phyloP scores from a whole-genome alignment of 2,888 invertebrate species.

The Andrena haemorrhoa region DNA sequence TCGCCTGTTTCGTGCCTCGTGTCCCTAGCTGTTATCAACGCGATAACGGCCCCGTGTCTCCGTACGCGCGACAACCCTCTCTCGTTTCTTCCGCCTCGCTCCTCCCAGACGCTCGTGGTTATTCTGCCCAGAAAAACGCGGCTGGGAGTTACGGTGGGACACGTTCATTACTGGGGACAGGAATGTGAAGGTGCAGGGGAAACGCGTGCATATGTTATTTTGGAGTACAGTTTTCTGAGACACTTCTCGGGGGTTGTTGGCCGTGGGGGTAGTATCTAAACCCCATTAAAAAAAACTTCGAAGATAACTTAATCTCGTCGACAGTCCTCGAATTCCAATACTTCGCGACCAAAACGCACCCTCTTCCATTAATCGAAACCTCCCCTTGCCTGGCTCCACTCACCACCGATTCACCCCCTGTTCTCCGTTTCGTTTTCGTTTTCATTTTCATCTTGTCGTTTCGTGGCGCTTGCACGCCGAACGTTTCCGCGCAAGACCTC shows the following conservation, averaged over 20 bases:
- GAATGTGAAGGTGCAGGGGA: background rate
- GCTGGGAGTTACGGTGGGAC: slow-evolving; percentile 21
- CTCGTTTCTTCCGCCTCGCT: slow-evolving; percentile 4
- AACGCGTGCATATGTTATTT: background rate
- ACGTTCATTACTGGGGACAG: slow-evolving; percentile 25
- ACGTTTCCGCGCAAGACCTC: slow-evolving; percentile 26
- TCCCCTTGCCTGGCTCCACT: background rate
- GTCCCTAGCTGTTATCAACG: slow-evolving; percentile 56
- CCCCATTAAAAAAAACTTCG: too few relatives aligned
- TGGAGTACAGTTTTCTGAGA: background rate
- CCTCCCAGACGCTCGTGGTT: slow-evolving; percentile 15
- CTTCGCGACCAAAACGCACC: too few relatives aligned
- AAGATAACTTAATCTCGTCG: too few relatives aligned
- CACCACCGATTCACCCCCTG: background rate
- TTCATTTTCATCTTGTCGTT: slow-evolving; percentile 1
- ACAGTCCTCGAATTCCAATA: too few relatives aligned
- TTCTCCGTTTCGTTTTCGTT: slow-evolving; percentile 27
- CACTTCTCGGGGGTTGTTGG: background rate
- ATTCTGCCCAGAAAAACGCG: slow-evolving; percentile 8
- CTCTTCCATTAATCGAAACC: too few relatives aligned
- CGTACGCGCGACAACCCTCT: slow-evolving; percentile 24
- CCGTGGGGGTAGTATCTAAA: too few relatives aligned
- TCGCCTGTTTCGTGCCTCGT: slow-evolving; percentile 51
- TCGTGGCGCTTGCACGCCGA: background rate
- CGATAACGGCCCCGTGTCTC: slow-evolving; percentile 47